phyloP scores from a whole-genome alignment of 2,797 vertebrate species.

The Kryptopterus vitreolus region DNA sequence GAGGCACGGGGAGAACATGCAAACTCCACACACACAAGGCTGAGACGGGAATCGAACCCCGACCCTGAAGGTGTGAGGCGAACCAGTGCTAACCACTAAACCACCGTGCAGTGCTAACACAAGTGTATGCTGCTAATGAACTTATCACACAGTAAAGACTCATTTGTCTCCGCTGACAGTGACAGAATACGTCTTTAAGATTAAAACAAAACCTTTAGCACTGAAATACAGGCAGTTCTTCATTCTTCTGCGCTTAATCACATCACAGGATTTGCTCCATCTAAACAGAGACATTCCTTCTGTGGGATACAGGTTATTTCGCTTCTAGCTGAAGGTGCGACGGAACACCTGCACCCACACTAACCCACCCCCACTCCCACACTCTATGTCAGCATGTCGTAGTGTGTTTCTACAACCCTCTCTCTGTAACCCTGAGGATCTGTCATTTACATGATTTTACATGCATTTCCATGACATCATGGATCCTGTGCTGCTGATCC shows the following conservation, averaged over 20 bases:
- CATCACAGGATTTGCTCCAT: neutral
- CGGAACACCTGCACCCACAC: neutral
- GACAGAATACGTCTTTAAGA: neutral
- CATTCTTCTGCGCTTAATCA: no score
- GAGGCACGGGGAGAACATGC: no score
- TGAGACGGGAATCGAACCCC: no score
- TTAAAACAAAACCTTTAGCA: neutral
- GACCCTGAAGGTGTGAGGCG: no score
- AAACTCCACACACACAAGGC: no score
- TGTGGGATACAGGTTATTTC: neutral
- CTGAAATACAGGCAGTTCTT: neutral
- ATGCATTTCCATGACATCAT: slow-evolving; percentile 12
- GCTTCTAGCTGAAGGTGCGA: neutral
- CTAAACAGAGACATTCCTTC: neutral
- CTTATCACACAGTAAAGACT: no score
- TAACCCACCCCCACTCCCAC: neutral
- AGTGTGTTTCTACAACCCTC: neutral
- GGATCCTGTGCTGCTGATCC: neutral
- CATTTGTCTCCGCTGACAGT: neutral
- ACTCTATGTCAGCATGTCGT: neutral
- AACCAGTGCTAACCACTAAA: no score
- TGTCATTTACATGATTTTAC: neutral
- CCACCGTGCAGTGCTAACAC: no score
- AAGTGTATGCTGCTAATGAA: no score
- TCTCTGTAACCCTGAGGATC: neutral